Evolutionary conservation across 2,888 invertebrate species (phyloP).

Genomic region (Nomada lathburiana): DNA sequence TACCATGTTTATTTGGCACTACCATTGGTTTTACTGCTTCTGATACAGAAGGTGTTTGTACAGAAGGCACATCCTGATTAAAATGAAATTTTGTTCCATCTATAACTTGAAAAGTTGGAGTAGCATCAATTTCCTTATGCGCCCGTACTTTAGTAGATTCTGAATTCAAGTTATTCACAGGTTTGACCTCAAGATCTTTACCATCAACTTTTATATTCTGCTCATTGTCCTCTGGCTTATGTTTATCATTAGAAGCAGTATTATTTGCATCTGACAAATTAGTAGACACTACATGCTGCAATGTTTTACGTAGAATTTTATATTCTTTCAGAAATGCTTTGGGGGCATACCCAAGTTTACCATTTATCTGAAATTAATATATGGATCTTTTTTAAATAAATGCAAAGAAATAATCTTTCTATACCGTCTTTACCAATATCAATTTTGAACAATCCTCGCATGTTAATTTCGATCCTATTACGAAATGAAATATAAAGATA

Average conservation of each 20-base stretch:
- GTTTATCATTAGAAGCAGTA: neutral
- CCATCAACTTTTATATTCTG: neutral
- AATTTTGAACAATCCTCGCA: neutral
- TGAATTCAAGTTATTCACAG: constrained; percentile 16
- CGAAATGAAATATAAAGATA: neutral
- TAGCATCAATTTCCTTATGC: constrained; percentile 16
- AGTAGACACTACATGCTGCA: constrained; percentile 51
- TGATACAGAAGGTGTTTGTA: constrained; percentile 26
- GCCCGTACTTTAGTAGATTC: constrained; percentile 25
- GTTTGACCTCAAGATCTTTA: neutral
- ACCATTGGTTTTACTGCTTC: constrained; percentile 22
- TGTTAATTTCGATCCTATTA: neutral
- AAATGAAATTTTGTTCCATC: constrained; percentile 88
- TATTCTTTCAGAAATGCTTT: constrained; percentile 87
- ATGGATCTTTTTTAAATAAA: neutral
- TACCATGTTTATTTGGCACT: constrained; percentile 34
- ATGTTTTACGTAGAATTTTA: constrained; percentile 84
- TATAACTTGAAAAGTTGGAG: constrained; percentile 84
- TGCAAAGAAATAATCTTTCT: neutral
- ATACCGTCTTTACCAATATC: too few relatives aligned
- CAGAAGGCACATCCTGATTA: constrained; percentile 15
- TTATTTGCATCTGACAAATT: constrained; percentile 22
- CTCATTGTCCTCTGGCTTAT: constrained; percentile 16
- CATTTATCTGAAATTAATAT: constrained; percentile 85
- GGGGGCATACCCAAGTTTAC: constrained; percentile 89